These are phyloP conservation scores for Vicugna pacos DNA, from an alignment of 2,113 vertebrate genomes.

Conservation along the genomic window DNA sequence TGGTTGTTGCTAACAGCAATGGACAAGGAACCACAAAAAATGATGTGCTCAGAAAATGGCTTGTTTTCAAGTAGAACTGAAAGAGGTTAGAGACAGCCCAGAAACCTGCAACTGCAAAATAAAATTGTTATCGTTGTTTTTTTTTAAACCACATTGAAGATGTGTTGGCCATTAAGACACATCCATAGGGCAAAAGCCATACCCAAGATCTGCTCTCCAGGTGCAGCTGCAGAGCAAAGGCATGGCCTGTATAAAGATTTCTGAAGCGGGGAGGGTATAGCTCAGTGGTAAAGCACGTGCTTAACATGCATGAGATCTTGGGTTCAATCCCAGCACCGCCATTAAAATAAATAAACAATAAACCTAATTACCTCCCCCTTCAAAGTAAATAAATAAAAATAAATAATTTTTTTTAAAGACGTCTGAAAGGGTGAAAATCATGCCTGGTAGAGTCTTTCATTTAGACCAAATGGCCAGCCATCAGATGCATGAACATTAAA, in stretches of 20 bases:
- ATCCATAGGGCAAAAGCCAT: neutral
- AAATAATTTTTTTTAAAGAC: no score
- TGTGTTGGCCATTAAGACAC: neutral
- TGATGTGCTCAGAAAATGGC: neutral
- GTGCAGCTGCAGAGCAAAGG: neutral
- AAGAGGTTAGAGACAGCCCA: neutral
- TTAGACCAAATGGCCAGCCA: neutral
- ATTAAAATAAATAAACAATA: no score
- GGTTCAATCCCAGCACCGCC: no score
- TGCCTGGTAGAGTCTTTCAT: neutral
- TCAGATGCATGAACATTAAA: neutral
- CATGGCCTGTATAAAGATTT: neutral
- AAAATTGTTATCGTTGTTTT: neutral
- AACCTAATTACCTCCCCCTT: no score
- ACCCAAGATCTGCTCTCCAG: neutral
- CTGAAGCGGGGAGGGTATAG: no score
- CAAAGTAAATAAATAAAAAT: no score
- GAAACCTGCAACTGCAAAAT: neutral
- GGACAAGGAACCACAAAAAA: neutral
- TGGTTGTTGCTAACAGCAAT: neutral
- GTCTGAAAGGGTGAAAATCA: neutral
- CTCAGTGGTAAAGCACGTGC: no score
- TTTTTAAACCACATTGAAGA: neutral
- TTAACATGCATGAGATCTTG: no score
- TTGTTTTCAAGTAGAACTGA: neutral